A percentile compares a stretch with the other conserved stretches of the same genome.
phyloP scores from a whole-genome alignment of 2,888 invertebrate species.

The Xestia xanthographa region DNA sequence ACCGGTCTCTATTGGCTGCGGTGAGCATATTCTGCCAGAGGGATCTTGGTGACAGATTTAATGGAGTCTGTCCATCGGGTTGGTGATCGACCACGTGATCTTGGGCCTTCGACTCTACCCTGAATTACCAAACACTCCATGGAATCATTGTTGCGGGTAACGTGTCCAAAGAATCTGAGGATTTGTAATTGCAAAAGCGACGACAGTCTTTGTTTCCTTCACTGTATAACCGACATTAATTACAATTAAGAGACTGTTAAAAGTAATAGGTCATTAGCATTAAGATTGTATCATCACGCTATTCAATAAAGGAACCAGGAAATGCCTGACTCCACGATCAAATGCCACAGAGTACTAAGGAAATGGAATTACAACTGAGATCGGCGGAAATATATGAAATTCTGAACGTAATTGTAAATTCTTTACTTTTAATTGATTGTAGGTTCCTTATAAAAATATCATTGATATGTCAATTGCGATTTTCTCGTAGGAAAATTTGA shows the following conservation, averaged over 20 bases:
- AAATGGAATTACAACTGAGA: slow-evolving; percentile 25
- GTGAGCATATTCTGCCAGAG: no score
- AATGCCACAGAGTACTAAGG: slow-evolving; percentile 16
- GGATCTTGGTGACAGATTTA: no score
- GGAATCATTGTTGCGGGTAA: no score
- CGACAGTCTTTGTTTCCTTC: no score
- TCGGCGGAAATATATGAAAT: neutral
- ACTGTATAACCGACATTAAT: neutral
- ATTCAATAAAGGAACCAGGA: slow-evolving; percentile 53
- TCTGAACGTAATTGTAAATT: slow-evolving; percentile 1
- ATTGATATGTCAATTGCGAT: neutral
- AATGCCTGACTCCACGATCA: slow-evolving; percentile 33
- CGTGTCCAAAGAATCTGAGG: no score
- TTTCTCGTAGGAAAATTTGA: neutral
- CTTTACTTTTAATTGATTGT: neutral
- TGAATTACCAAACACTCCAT: no score
- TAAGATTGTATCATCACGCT: slow-evolving; percentile 48
- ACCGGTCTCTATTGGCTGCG: no score
- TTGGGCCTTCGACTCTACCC: no score
- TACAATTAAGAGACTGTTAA: slow-evolving; percentile 56
- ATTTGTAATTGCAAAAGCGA: no score
- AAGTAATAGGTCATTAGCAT: slow-evolving; percentile 45
- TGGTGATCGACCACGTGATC: no score
- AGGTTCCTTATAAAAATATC: neutral
- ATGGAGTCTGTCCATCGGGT: no score